Conservation (phyloP, 2,888 invertebrate species). For the Oscheius sp. region DNA sequence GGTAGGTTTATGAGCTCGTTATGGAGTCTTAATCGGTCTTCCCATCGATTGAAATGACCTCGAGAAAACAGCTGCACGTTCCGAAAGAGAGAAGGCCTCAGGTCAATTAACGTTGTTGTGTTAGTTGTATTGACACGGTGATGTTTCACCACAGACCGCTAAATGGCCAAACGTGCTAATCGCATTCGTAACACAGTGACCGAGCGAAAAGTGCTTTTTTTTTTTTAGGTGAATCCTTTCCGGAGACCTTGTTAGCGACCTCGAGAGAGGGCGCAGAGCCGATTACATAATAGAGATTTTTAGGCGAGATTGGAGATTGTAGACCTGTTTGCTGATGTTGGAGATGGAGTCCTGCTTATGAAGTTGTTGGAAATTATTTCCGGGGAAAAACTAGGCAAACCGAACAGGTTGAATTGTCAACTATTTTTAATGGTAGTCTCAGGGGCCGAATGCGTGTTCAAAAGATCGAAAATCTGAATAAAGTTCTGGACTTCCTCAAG, state of each 20-base stretch:
- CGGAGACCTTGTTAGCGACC: neutral
- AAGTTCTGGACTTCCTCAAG: slow-evolving; percentile 73
- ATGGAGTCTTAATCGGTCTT: neutral
- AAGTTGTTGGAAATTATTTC: slow-evolving; percentile 97
- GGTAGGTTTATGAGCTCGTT: slow-evolving; percentile 75
- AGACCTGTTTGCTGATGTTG: slow-evolving; percentile 93
- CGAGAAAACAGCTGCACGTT: slow-evolving; percentile 16
- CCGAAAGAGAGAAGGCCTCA: slow-evolving; percentile 6
- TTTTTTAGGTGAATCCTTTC: no score
- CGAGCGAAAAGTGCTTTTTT: no score
- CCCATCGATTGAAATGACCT: slow-evolving; percentile 6
- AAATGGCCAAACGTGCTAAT: slow-evolving; percentile 12
- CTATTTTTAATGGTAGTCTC: slow-evolving; percentile 1
- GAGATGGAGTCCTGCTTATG: slow-evolving; percentile 89
- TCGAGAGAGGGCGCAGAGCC: neutral
- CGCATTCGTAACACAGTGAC: slow-evolving; percentile 9
- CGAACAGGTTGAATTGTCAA: slow-evolving; percentile 82
- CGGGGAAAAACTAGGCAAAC: slow-evolving; percentile 93
- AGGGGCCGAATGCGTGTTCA: slow-evolving; percentile 88
- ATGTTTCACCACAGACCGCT: slow-evolving; percentile 13
- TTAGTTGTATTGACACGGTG: slow-evolving; percentile 19
- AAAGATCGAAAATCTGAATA: slow-evolving; percentile 98
- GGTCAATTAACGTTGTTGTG: slow-evolving; percentile 24
- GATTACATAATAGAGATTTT: slow-evolving; percentile 51
- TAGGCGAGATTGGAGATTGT: slow-evolving; percentile 97